Percentiles rank a stretch among this genome's conserved stretches.
phyloP scores from a whole-genome alignment of 2,888 invertebrate species.

The Creontiades dilutus region DNA sequence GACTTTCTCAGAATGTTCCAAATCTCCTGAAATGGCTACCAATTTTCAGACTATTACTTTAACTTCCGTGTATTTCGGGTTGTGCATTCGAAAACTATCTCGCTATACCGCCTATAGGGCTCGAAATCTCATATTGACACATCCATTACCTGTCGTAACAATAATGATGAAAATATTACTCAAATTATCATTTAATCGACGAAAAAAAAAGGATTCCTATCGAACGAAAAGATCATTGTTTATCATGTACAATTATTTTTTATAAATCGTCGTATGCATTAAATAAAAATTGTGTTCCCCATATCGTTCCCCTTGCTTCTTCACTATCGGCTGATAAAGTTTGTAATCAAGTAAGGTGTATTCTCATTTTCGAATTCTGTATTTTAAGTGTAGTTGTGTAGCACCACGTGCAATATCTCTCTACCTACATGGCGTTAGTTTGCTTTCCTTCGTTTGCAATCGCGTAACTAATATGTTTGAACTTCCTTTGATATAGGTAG shows the following conservation, averaged over 20 bases:
- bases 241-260: slow-evolving; percentile 27
- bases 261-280: not conserved
- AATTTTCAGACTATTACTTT: too few relatives aligned
- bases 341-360: slow-evolving; percentile 7
- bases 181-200: not conserved
- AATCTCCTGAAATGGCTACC: too few relatives aligned
- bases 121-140: not conserved
- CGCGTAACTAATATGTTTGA: not conserved
- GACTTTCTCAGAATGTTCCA: too few relatives aligned
- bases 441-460: slow-evolving; percentile 1
- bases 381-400: not conserved
- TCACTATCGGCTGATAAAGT: not conserved
- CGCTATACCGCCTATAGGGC: not conserved
- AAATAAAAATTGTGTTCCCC: not conserved
- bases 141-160: slow-evolving; percentile 7
- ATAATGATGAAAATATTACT: not conserved
- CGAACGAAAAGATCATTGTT: not conserved
- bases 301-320: not conserved
- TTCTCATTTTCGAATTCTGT: slow-evolving; percentile 4
- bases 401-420: slow-evolving; percentile 13
- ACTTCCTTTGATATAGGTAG: slow-evolving; percentile 22
- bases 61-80: slow-evolving; percentile 1
- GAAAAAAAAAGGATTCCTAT: not conserved
- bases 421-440: not conserved
- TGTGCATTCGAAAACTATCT: not conserved